Evolutionary conservation across 2,888 invertebrate species (phyloP), one percentile per base, ranked within the genome.

Genomic region (Plagodis pulveraria): DNA sequence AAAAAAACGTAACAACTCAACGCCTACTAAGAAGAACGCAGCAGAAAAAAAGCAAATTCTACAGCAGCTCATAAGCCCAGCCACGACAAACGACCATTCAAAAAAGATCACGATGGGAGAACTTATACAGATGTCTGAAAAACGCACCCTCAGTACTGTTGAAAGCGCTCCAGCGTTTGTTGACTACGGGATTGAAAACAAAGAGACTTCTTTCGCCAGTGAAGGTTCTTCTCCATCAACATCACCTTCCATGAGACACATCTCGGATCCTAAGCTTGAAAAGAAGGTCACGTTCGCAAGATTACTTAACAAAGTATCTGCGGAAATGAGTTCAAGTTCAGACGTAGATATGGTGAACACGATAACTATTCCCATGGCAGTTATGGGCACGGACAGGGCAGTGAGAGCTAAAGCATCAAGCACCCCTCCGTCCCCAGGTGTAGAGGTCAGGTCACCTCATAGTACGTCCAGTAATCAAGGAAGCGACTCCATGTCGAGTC

Each of bases 231-330:
- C 90, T 0, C 91, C 92, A 0, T 92, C 93, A 0, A 92, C 94
- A 0, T 94, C 94, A 0, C 93, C 94, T 7, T 87, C 94, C 0
- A 91, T 91, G 83, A 81, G 93, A 56, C 94, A 94, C 54, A 86
- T 94, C 65, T 93, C 93, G 48, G 95, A 95, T 83, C 94, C 95
- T 9, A 96, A 96, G 74, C 83, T 96, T 54, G 96, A 96, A 77
- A 96, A 96, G 87, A 96, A 96, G 83, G 96, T 96, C 6, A 96
- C 96, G 0, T 96, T 96, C 77, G 96, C 96, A 0, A 93, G 96
- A 65, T 83, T 96, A 50, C 82, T 96, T 32, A 96, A 95, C 76
- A 96, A 95, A 84, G 96, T 96, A 6, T 96, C 96, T 9, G 95
- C 96, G 7, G 96, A 96, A 89, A 96, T 96, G 95, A 96, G 95